Percentiles rank a stretch among this genome's conserved stretches.
phyloP scores from a whole-genome alignment of 2,888 invertebrate genomes.

The Camptogramma bilineatum region DNA sequence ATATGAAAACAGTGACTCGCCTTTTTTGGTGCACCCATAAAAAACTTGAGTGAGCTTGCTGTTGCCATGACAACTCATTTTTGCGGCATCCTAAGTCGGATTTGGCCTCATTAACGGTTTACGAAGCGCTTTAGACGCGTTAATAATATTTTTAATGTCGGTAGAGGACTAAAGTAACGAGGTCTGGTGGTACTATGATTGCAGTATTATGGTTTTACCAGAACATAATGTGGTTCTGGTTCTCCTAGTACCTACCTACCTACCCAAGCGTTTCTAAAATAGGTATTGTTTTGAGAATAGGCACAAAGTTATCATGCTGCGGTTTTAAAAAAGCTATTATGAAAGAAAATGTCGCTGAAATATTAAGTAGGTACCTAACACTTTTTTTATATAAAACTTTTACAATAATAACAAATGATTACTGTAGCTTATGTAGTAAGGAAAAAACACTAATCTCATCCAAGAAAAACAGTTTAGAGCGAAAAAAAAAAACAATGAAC shows the following conservation, averaged over 20 bases:
- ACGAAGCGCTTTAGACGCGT: constrained; percentile 48
- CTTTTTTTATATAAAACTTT: too few species aligned
- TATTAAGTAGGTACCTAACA: too few species aligned
- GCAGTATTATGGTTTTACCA: constrained; percentile 26
- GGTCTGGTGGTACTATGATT: constrained; percentile 25
- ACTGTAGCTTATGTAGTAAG: too few species aligned
- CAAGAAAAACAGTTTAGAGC: too few species aligned
- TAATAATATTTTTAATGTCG: constrained; percentile 44
- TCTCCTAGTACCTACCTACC: too few species aligned
- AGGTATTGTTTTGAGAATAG: background rate
- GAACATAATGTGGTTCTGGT: constrained; percentile 18
- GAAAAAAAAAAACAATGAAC: too few species aligned
- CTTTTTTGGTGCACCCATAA: background rate
- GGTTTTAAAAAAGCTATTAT: background rate
- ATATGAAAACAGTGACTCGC: background rate
- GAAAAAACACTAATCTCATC: too few species aligned
- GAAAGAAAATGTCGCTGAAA: too few species aligned
- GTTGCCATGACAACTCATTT: constrained; percentile 31
- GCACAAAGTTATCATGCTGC: background rate
- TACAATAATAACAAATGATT: too few species aligned
- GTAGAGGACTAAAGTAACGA: constrained; percentile 23
- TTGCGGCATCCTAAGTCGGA: constrained; percentile 51
- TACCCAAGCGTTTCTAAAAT: constrained; percentile 15
- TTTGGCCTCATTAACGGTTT: constrained; percentile 56
- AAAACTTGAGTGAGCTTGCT: constrained; percentile 20